Conservation (phyloP, 2,797 vertebrate species). For the Lacerta viridis region DNA sequence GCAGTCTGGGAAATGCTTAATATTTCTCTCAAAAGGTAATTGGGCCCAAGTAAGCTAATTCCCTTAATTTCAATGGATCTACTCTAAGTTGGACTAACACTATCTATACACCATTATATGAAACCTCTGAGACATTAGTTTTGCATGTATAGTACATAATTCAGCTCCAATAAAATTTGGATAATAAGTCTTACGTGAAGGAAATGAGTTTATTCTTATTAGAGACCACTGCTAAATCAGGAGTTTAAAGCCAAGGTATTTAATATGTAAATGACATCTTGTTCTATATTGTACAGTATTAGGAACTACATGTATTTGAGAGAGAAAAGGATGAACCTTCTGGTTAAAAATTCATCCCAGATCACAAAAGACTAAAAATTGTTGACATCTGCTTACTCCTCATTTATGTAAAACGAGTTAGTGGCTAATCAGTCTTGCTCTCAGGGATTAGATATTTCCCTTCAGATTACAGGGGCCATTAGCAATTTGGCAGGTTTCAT, state of each 20-base stretch:
- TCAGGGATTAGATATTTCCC: not conserved
- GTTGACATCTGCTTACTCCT: not conserved
- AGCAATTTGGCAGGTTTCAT: not conserved
- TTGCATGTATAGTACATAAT: not conserved
- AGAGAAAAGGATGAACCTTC: not conserved
- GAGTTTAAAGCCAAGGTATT: not conserved
- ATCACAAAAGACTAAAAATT: constrained; percentile 21
- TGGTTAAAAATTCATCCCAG: not conserved
- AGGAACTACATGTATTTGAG: not conserved
- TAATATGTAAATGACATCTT: not conserved
- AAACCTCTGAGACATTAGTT: not conserved
- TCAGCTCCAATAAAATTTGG: not conserved
- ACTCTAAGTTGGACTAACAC: no score
- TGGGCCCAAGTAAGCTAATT: no score
- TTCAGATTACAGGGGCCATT: not conserved
- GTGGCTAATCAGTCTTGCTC: rapidly evolving
- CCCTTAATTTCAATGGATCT: no score
- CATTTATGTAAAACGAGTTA: not conserved
- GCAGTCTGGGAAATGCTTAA: not conserved
- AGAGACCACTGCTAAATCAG: not conserved
- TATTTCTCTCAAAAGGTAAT: not conserved
- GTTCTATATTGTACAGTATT: not conserved
- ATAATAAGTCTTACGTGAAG: not conserved
- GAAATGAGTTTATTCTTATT: not conserved
- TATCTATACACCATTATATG: not conserved